Base-by-base conservation (phyloP, 53 echinoderm and acorn worm species). In the Stichopus horrens region DNA sequence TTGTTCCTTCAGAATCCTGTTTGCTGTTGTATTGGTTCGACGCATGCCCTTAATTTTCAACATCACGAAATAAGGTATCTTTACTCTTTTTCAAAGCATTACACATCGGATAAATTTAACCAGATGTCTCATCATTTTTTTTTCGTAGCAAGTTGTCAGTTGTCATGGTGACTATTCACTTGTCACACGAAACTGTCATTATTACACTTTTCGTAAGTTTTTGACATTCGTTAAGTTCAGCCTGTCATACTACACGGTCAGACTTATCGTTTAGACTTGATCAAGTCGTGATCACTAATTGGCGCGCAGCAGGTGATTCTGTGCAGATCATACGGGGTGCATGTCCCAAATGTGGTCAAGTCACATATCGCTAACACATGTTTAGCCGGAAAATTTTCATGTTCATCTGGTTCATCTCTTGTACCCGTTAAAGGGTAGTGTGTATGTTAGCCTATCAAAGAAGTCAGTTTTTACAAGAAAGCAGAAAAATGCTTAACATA, bases 341-440 rank as follows among this genome's bases (percentile, higher is more conserved):
- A 71, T 71, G 14, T 71, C 71, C n/a, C 18, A 71, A 37, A 21
- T 18, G 71, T 18, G 71, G 71, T 13, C 37, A 37, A 16, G 18
- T 71, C 71, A 18, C 71, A 71, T 71, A 71, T 18, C 71, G 71
- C 19, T 71, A 71, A 71, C 71, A 71, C 71, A 71, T 71, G 71
- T 71, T 18, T 71, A n/a, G 19, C 21, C 37, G 37, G 37, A 37
- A 37, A 37, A 37, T 37, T 37, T 37, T 37, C 37, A 37, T 37
- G 37, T 37, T 37, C 37, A 37, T 37, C 37, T 37, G 37, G 37
- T 37, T 37, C 37, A 37, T 37, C 37, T 37, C 37, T 37, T 1
- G 37, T 37, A 37, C 37, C 37, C 37, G 37, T 37, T 37, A 37
- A 37, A 37, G 37, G 37, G 37, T 37, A 37, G 37, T 37, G 37